Evolutionary conservation across 1,140 invertebrate genomes (phyloP), one percentile per base, ranked within the genome.

Genomic region (Calycopis cecrops): DNA sequence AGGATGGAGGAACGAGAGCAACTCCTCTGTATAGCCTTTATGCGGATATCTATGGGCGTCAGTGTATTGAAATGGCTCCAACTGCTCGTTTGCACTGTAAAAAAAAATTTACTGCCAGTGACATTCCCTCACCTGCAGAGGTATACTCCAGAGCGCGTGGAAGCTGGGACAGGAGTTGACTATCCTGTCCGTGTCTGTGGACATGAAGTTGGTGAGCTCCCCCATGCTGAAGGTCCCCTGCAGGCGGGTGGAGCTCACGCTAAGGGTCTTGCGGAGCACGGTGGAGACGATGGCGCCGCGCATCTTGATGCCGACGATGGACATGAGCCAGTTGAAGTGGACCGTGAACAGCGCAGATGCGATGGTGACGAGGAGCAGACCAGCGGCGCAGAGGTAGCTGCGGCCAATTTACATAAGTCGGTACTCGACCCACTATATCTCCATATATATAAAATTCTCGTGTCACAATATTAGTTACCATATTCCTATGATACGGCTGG

Each of bases 181-280:
- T 62, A 99, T 96, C 66, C 98, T 90, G 73, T 98, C 97, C 0
- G 94, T 94, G 82, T 99, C 98, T 1, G 96, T 98, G 33, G 96
- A 98, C 94, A 99, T 98, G 67, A 97, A 96, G 87, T 99, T 99
- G 0, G 98, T 92, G 21, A 99, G 94, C 89, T 99, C 94, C 1
- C 97, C 96, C 61, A 92, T 89, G 53, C 91, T 93, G 78, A 94
- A 96, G 54, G 88, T 71, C 17, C 87, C 88, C 57, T 87, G 89
- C 17, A 92, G 75, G 47, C 88, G 81, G 33, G 87, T 90, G 1
- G 89, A 88, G 1, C 89, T 90, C 4, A 88, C 84, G 51, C 92
- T 91, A 2, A 97, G 76, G 3, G 94, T 93, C 87, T 99, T 99
- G 52, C 92, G 90, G 69, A 99, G 98, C 48, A 99, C 92, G 6